A percentile compares a stretch with the other conserved stretches of the same genome.
These are phyloP conservation scores for Pteronotus mesoamericanus DNA, from an alignment of 2,797 vertebrate species.

Conservation along the genomic window DNA sequence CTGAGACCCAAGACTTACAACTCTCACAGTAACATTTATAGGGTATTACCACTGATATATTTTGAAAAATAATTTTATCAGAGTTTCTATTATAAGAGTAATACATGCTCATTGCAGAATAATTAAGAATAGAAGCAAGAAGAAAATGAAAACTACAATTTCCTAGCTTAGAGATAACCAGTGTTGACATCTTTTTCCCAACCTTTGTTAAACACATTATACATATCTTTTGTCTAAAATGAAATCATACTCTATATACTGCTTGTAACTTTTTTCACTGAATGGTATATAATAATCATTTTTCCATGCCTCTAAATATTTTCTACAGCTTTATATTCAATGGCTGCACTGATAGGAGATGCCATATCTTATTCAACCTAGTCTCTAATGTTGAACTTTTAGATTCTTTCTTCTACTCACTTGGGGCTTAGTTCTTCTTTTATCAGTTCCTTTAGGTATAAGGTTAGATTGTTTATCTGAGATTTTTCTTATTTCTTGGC, in stretches of 20 bases:
- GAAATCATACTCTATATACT: background rate
- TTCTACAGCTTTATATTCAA: background rate
- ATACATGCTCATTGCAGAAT: background rate
- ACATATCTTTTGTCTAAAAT: background rate
- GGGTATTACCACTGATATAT: background rate
- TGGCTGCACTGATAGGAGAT: background rate
- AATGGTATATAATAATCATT: background rate
- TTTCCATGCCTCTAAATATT: background rate
- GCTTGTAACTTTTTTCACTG: background rate
- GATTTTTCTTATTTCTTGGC: background rate
- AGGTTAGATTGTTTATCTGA: background rate
- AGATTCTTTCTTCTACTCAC: background rate
- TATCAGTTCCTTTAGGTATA: background rate
- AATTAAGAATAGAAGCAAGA: background rate
- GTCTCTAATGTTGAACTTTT: background rate
- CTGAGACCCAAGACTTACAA: background rate
- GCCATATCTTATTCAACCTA: background rate
- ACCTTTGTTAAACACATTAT: background rate
- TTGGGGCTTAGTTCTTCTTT: background rate
- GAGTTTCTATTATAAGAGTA: background rate
- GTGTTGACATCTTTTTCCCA: background rate
- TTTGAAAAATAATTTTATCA: conserved; percentile 9
- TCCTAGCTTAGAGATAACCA: background rate
- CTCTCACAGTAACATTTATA: background rate
- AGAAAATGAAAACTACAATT: background rate